These are phyloP conservation scores for Ectemnius continuus DNA, from an alignment of 2,888 invertebrate genomes.

Conservation along the genomic window DNA sequence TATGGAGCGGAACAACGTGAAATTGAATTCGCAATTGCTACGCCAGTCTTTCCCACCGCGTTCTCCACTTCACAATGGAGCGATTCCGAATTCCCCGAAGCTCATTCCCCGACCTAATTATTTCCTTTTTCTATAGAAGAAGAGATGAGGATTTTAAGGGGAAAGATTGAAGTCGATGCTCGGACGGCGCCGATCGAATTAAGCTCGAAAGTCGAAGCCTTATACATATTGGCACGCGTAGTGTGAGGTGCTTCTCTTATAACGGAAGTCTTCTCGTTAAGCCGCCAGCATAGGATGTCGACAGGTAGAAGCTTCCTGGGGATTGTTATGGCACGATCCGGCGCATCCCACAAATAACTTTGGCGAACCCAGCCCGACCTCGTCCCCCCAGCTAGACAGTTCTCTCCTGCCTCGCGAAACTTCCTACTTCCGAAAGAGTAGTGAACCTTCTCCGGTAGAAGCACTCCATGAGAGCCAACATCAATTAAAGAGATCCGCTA, in stretches of 20 bases:
- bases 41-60: too few relatives aligned
- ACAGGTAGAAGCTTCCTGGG: too few relatives aligned
- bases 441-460: not conserved
- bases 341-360: not conserved
- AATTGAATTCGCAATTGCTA: constrained; percentile 27
- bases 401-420: not conserved
- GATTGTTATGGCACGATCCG: not conserved
- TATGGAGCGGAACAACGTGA: constrained; percentile 26
- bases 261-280: constrained; percentile 24
- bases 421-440: not conserved
- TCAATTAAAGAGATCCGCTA: constrained; percentile 6
- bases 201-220: constrained; percentile 16
- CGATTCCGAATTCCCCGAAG: too few relatives aligned
- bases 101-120: too few relatives aligned
- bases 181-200: not conserved
- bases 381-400: too few relatives aligned
- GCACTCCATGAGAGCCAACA: not conserved
- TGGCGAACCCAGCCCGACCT: too few relatives aligned
- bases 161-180: not conserved
- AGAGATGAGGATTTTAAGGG: not conserved
- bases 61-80: too few relatives aligned
- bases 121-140: too few relatives aligned
- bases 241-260: constrained; percentile 9
- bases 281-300: constrained; percentile 3
- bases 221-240: not conserved